Evolutionary conservation across 2,797 vertebrate species (phyloP).

Genomic region (Gouania willdenowi): DNA sequence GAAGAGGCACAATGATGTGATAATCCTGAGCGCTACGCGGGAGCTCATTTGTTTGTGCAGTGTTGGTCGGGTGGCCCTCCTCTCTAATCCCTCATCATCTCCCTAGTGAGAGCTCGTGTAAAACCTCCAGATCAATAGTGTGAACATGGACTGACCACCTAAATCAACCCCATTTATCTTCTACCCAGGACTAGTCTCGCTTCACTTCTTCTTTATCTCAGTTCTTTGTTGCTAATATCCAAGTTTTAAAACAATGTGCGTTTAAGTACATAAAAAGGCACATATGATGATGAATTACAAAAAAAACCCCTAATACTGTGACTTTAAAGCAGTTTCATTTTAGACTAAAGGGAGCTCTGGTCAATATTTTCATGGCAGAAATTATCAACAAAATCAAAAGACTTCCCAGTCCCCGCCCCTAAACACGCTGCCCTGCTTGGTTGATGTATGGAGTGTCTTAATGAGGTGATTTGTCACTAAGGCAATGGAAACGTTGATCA

Average conservation of each 20-base stretch:
- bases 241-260: slow-evolving; percentile 12
- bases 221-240: slow-evolving; percentile 8
- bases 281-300: no score
- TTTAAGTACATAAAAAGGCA: slow-evolving; percentile 9
- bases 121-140: slow-evolving; percentile 72
- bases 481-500: slow-evolving; percentile 58
- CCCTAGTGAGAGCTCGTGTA: slow-evolving; percentile 55
- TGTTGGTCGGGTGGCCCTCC: slow-evolving; percentile 53
- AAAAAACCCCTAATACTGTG: background rate
- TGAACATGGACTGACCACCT: slow-evolving; percentile 73
- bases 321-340: background rate
- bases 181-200: slow-evolving; percentile 25
- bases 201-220: slow-evolving; percentile 30
- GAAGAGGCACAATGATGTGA: slow-evolving; percentile 69
- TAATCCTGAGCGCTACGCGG: slow-evolving; percentile 68
- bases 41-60: slow-evolving; percentile 74
- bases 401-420: slow-evolving; percentile 55
- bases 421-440: slow-evolving; percentile 57
- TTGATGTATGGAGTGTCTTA: slow-evolving; percentile 60
- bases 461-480: slow-evolving; percentile 63
- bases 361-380: slow-evolving; percentile 55
- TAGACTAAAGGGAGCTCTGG: slow-evolving; percentile 15
- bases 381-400: slow-evolving; percentile 56
- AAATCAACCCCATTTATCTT: slow-evolving; percentile 72
- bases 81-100: slow-evolving; percentile 69